Evolutionary conservation across 2,113 vertebrate species (phyloP), one percentile per base, ranked within the genome.

Genomic region (Indicator indicator): DNA sequence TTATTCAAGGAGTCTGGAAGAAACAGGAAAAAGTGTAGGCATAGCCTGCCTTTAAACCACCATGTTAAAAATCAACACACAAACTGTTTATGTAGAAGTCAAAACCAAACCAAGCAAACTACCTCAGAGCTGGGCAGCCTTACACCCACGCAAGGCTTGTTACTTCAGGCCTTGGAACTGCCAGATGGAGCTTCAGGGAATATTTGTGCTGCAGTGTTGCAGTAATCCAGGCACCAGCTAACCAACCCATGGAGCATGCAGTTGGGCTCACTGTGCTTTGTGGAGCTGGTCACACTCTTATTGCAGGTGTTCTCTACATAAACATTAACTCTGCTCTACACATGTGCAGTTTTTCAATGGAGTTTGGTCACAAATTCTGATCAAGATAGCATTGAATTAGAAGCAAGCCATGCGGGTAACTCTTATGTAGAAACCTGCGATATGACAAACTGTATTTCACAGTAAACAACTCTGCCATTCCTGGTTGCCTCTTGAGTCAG

Each of bases 81-180:
- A 86, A 65, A 87, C 71, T 77, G 32, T 64, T 94, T 40, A 67
- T 82, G 64, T 65, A 85, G 78, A 76, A 95, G 40, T 80, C 48
- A 81, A 91, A 95, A 63, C 83, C 71, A 89, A 95, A 86, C 58
- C 48, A 86, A 95, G 85, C 68, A 91, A 88, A 88, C 38, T 83
- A 77, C 90, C 74, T 96, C 91, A 94, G 91, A 69, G 36, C 75
- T 52, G 42, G 87, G 91, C 75, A 91, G 82, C 28, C 8, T 90
- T 91, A 89, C 72, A 73, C 75, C 55, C 65, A 9, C 46, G 9
- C 32, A 42, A 63, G 81, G 23, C 75, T 32, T 88, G 64, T 83
- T 86, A 77, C 75, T 77, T 91, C 87, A 78, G 27, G 82, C 52
- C 76, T 78, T 40, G 27, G 44, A 94, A 68, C 70, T 87, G 90